phyloP scores from a whole-genome alignment of 2,888 invertebrate species.

The Nymphalis urticae region DNA sequence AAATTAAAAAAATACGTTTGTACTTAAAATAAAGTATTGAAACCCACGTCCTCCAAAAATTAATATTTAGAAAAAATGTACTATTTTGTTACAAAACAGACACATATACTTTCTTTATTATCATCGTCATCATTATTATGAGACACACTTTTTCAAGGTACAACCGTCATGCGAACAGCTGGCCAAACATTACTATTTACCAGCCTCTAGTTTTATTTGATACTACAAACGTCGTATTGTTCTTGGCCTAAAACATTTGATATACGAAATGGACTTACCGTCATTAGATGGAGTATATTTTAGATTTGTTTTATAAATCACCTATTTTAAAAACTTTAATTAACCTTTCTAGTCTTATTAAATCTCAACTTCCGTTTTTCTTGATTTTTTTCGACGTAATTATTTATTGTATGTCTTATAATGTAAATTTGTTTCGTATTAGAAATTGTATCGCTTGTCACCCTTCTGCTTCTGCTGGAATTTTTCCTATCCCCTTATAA shows the following conservation, averaged over 20 bases:
- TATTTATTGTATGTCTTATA: neutral
- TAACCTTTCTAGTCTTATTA: slow-evolving; percentile 5
- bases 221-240: slow-evolving; percentile 8
- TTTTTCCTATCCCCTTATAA: slow-evolving; percentile 32
- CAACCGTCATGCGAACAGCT: slow-evolving; percentile 3
- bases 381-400: slow-evolving; percentile 2
- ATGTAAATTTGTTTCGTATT: neutral
- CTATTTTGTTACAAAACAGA: no score
- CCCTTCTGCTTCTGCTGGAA: slow-evolving; percentile 28
- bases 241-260: neutral
- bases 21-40: no score
- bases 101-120: neutral
- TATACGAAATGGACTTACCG: slow-evolving; percentile 2
- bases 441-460: neutral
- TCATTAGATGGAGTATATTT: neutral
- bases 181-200: slow-evolving; percentile 2
- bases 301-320: neutral
- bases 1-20: no score
- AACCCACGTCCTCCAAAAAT: no score
- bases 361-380: neutral
- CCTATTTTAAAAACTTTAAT: no score
- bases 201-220: neutral
- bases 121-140: neutral
- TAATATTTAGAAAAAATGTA: no score
- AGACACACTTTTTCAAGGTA: neutral